Percentiles rank a stretch among this genome's conserved stretches.
Conservation (phyloP, 2,113 vertebrate species). For the Antechinus flavipes region DNA sequence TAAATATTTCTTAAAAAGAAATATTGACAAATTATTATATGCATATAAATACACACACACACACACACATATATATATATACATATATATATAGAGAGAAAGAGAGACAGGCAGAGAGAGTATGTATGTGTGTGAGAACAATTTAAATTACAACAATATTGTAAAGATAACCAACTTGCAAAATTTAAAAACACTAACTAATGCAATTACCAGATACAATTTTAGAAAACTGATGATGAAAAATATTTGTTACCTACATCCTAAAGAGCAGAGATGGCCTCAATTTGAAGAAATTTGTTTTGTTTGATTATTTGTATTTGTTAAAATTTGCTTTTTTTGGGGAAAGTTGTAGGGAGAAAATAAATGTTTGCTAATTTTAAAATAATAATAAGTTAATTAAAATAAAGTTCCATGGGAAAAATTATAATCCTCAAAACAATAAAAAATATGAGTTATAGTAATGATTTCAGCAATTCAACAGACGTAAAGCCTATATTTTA, state of each 20-base stretch:
- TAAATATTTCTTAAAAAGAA: background rate
- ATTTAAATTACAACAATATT: background rate
- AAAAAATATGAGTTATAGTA: background rate
- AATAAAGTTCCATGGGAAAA: background rate
- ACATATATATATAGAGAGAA: too few species aligned
- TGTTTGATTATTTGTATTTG: background rate
- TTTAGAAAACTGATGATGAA: too few species aligned
- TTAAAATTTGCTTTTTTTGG: background rate
- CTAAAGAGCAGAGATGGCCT: background rate
- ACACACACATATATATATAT: too few species aligned
- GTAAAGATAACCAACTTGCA: background rate
- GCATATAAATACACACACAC: too few species aligned
- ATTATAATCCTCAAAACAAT: background rate
- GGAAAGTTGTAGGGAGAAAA: background rate
- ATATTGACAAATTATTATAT: background rate
- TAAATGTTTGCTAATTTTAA: background rate
- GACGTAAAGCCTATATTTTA: background rate
- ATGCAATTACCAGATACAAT: too few species aligned
- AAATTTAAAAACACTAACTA: background rate
- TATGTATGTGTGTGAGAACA: too few species aligned
- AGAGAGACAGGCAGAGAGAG: too few species aligned
- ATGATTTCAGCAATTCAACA: background rate
- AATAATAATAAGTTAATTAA: background rate
- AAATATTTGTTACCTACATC: too few species aligned
- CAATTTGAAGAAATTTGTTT: background rate